Percentiles rank a stretch among this genome's conserved stretches.
phyloP scores from a whole-genome alignment of 2,888 invertebrate species.

The Lysandra bellargus region DNA sequence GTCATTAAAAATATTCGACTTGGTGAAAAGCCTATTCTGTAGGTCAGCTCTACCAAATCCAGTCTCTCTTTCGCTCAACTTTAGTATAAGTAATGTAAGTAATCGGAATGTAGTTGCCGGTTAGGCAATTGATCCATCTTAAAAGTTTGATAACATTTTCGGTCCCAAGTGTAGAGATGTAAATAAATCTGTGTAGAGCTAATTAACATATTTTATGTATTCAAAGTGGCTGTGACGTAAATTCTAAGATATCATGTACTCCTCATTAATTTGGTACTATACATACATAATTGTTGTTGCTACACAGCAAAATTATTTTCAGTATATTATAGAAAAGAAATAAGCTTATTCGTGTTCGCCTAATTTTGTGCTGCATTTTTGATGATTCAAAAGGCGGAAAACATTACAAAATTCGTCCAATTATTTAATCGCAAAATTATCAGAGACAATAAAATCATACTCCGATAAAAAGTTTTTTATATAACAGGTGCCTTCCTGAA shows the following conservation, averaged over 20 bases:
- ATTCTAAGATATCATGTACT: neutral
- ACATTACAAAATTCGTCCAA: neutral
- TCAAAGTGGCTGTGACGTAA: slow-evolving; percentile 11
- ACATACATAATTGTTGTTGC: neutral
- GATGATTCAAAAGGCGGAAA: neutral
- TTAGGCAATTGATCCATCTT: neutral
- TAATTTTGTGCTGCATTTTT: neutral
- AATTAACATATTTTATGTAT: neutral
- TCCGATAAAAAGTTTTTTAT: slow-evolving; percentile 40
- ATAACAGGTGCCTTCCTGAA: slow-evolving; percentile 60
- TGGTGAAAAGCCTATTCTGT: neutral
- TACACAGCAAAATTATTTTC: neutral
- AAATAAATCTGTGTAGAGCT: neutral
- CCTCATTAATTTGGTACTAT: neutral
- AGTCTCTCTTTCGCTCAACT: neutral
- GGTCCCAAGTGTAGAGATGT: neutral
- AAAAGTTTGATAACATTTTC: neutral
- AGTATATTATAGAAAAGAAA: neutral
- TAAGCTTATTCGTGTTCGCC: neutral
- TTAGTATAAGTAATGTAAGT: neutral
- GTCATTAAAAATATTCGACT: neutral
- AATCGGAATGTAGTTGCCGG: too few species aligned
- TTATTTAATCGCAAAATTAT: neutral
- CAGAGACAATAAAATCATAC: slow-evolving; percentile 14
- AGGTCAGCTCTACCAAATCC: neutral